phyloP scores from a whole-genome alignment of 2,888 invertebrate genomes.

The Leucozona laternaria region DNA sequence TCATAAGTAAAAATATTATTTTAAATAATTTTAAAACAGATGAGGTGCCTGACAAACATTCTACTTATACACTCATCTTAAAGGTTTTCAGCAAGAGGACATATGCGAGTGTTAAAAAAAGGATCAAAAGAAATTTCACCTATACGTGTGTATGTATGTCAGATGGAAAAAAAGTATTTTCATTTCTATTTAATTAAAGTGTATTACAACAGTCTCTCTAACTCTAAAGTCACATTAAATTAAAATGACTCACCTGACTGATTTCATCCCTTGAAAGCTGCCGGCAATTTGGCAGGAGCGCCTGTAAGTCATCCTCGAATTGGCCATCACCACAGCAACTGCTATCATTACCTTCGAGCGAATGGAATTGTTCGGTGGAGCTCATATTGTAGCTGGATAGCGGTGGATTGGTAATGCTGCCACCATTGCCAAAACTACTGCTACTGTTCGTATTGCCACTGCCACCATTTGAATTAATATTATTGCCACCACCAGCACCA shows the following conservation, averaged over 20 bases:
- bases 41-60: slow-evolving; percentile 10
- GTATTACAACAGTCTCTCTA: not conserved
- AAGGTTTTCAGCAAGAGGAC: not conserved
- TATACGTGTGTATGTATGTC: not conserved
- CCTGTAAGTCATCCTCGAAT: slow-evolving; percentile 83
- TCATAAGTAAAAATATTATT: not conserved
- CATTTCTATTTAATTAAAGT: not conserved
- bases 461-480: slow-evolving; percentile 69
- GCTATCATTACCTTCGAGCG: slow-evolving; percentile 81
- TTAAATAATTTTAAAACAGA: slow-evolving; percentile 9
- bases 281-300: slow-evolving; percentile 82
- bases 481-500: slow-evolving; percentile 76
- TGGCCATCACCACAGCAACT: slow-evolving; percentile 80
- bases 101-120: slow-evolving; percentile 5
- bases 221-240: slow-evolving; percentile 24
- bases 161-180: not conserved
- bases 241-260: slow-evolving; percentile 82
- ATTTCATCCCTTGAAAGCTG: slow-evolving; percentile 83
- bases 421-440: slow-evolving; percentile 68
- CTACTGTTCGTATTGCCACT: slow-evolving; percentile 72
- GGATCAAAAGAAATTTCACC: slow-evolving; percentile 17
- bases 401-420: slow-evolving; percentile 55
- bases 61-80: not conserved
- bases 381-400: slow-evolving; percentile 71
- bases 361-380: slow-evolving; percentile 78